Conservation (phyloP, 2,113 vertebrate species). For the Atlantisia rogersi region DNA sequence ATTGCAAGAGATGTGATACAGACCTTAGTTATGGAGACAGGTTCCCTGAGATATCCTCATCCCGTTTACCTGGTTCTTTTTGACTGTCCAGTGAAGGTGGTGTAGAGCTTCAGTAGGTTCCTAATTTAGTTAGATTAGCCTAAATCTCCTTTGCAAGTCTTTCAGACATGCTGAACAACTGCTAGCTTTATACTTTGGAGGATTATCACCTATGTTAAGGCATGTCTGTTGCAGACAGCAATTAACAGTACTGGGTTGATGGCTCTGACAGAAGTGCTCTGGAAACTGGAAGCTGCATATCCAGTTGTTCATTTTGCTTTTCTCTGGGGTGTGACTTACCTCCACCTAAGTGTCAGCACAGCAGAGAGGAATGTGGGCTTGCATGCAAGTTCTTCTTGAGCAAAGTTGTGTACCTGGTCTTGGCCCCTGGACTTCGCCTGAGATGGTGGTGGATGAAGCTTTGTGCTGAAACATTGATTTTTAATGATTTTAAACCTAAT, state of each 20-base stretch:
- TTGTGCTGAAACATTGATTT: neutral
- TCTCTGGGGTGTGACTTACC: neutral
- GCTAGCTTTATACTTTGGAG: neutral
- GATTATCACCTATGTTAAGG: neutral
- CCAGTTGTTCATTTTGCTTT: neutral
- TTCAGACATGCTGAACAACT: constrained; percentile 1
- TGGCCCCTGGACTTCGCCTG: rapidly evolving
- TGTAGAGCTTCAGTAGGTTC: neutral
- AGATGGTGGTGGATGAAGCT: neutral
- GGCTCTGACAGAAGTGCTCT: neutral
- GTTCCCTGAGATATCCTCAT: neutral
- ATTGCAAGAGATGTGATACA: rapidly evolving
- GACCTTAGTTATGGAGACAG: neutral
- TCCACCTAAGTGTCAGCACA: neutral
- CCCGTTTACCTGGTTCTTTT: neutral
- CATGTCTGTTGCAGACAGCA: neutral
- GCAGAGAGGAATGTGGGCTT: neutral
- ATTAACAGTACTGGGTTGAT: neutral
- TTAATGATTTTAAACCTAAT: too few species aligned
- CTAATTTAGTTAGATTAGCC: constrained; percentile 28
- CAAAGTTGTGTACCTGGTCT: neutral
- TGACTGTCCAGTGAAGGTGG: neutral
- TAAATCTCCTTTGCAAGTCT: constrained; percentile 20
- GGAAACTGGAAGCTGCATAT: neutral
- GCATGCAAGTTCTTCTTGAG: neutral